These are phyloP conservation scores for Ormia ochracea DNA, from an alignment of 2,888 invertebrate species.

Conservation along the genomic window DNA sequence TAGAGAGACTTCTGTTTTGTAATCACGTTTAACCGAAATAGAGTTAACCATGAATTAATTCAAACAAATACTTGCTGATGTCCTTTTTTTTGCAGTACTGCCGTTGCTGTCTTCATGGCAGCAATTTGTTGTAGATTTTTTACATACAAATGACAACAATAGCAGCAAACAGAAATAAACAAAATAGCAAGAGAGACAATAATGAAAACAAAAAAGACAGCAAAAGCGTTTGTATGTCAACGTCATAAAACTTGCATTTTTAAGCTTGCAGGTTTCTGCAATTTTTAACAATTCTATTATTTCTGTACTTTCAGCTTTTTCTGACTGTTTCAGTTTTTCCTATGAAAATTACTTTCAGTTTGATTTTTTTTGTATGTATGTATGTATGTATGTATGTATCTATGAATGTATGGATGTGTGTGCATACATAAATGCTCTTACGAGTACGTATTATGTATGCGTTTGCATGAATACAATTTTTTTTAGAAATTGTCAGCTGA, in stretches of 20 bases:
- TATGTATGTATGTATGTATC: neutral
- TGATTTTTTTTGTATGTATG: too few relatives aligned
- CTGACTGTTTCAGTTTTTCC: neutral
- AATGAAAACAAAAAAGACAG: slow-evolving; percentile 21
- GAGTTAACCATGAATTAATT: slow-evolving; percentile 43
- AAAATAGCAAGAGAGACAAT: slow-evolving; percentile 33
- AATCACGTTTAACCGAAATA: slow-evolving; percentile 5
- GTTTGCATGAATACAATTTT: too few relatives aligned
- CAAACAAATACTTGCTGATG: slow-evolving; percentile 34
- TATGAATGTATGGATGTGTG: neutral
- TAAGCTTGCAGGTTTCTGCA: slow-evolving; percentile 57
- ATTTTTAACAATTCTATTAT: slow-evolving; percentile 55
- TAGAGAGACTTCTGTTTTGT: neutral
- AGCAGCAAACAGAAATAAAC: slow-evolving; percentile 9
- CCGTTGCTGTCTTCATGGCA: slow-evolving; percentile 10
- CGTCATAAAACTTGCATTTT: slow-evolving; percentile 62
- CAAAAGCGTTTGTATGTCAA: slow-evolving; percentile 61
- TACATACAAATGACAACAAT: slow-evolving; percentile 8
- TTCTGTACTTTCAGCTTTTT: slow-evolving; percentile 24
- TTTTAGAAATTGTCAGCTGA: neutral
- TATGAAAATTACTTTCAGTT: too few relatives aligned
- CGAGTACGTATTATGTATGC: too few relatives aligned
- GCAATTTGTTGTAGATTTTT: neutral
- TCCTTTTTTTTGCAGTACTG: neutral
- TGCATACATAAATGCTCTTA: too few relatives aligned